Conservation (phyloP, 1,140 invertebrate species). For the Potamilus streckersoni region DNA sequence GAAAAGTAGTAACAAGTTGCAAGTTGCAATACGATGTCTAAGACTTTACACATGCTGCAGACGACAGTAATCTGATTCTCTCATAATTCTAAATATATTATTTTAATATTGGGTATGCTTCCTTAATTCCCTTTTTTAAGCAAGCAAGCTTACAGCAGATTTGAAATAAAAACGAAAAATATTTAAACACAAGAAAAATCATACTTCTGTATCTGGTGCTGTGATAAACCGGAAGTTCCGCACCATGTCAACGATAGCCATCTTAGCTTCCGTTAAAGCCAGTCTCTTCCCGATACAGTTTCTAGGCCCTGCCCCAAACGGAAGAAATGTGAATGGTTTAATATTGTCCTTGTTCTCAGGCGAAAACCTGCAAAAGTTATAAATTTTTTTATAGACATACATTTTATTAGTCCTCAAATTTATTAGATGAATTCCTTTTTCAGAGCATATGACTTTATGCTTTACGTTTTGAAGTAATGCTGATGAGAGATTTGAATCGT, state of each 20-base stretch:
- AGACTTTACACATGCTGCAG: too few relatives aligned
- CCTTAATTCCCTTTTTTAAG: too few relatives aligned
- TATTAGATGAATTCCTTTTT: background rate
- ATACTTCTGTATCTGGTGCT: slow-evolving; percentile 1
- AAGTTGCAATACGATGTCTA: too few relatives aligned
- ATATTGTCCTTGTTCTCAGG: slow-evolving; percentile 14
- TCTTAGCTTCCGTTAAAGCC: slow-evolving; percentile 7
- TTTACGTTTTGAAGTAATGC: background rate
- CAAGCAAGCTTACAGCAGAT: too few relatives aligned
- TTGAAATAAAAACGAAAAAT: too few relatives aligned
- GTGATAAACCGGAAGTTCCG: background rate
- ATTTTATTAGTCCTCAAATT: background rate
- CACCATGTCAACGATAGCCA: background rate
- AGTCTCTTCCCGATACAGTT: slow-evolving; percentile 5
- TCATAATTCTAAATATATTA: too few relatives aligned
- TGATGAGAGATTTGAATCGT: background rate
- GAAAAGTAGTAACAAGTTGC: too few relatives aligned
- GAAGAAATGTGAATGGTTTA: background rate
- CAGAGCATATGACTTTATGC: background rate
- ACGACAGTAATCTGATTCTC: too few relatives aligned
- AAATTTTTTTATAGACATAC: background rate
- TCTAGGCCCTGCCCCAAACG: slow-evolving; percentile 11
- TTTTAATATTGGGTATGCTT: too few relatives aligned
- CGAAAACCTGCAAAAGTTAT: slow-evolving; percentile 1
- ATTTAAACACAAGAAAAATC: background rate